Conservation (phyloP, 2,888 invertebrate genomes). For the Pheosia tremula region DNA sequence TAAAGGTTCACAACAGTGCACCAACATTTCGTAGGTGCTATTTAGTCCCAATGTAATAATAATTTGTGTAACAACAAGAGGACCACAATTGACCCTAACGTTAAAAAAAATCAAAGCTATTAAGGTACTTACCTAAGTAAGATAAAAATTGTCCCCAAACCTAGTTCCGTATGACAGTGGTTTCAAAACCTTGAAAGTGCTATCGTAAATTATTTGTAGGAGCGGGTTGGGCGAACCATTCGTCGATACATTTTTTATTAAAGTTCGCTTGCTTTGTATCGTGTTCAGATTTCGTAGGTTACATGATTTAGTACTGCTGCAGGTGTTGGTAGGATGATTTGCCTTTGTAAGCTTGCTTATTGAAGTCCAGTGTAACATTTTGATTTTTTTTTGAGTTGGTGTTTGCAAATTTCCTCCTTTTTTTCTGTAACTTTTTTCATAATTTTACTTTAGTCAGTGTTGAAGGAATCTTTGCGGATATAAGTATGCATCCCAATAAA, state of each 20-base stretch:
- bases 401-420: not conserved
- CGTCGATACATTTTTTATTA: not conserved
- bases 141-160: too few species aligned
- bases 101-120: too few species aligned
- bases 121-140: too few species aligned
- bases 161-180: too few species aligned
- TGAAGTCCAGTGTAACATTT: not conserved
- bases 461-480: too few species aligned
- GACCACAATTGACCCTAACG: not conserved
- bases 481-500: too few species aligned
- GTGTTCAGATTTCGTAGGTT: constrained; percentile 16
- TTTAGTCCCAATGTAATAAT: too few species aligned
- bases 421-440: not conserved
- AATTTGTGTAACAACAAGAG: too few species aligned
- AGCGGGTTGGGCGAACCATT: not conserved
- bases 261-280: constrained; percentile 1
- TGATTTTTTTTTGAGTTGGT: not conserved
- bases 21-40: too few species aligned
- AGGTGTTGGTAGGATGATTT: constrained; percentile 24
- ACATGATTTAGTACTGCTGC: constrained; percentile 32
- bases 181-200: too few species aligned
- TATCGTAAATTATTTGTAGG: not conserved
- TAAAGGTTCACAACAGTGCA: too few species aligned
- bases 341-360: not conserved
- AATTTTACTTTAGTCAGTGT: too few species aligned